Conservation (phyloP, 2,888 invertebrate genomes). For the Brachyptera risi region DNA sequence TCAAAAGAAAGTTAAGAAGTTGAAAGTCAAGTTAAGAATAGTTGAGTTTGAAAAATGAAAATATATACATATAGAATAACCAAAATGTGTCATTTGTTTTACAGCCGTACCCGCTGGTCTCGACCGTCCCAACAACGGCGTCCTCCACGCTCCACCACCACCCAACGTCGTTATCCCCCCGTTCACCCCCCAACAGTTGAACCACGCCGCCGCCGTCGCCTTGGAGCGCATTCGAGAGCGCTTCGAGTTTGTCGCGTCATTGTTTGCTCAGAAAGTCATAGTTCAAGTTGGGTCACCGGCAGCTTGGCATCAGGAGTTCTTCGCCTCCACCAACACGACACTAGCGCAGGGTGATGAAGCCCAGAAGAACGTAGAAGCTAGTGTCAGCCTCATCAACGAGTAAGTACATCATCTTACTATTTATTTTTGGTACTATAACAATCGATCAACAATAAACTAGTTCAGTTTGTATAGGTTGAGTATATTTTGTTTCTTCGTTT, state of each 20-base stretch:
- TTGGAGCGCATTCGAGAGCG: slow-evolving; percentile 39
- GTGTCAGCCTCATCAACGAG: slow-evolving; percentile 43
- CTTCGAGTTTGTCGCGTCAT: slow-evolving; percentile 36
- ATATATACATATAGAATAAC: background rate
- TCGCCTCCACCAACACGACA: slow-evolving; percentile 42
- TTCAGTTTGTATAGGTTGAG: too few species aligned
- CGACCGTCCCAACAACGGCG: slow-evolving; percentile 37
- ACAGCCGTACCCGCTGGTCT: slow-evolving; percentile 23
- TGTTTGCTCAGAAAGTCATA: slow-evolving; percentile 39
- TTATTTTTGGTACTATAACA: too few species aligned
- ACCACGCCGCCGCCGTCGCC: slow-evolving; percentile 40
- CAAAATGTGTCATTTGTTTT: background rate
- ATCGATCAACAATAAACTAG: too few species aligned
- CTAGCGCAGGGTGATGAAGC: slow-evolving; percentile 42
- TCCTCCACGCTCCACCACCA: slow-evolving; percentile 42
- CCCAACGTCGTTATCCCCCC: slow-evolving; percentile 42
- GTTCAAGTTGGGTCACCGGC: slow-evolving; percentile 42
- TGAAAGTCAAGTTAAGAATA: background rate
- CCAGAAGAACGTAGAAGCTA: slow-evolving; percentile 43
- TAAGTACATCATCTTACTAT: too few species aligned
- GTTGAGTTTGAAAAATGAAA: background rate
- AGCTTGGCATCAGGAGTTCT: slow-evolving; percentile 43
- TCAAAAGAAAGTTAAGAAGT: too few species aligned
- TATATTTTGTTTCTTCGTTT: too few species aligned
- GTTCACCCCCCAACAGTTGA: slow-evolving; percentile 41